These are phyloP conservation scores for Morpho deidamia DNA, from an alignment of 2,888 invertebrate genomes.

Conservation along the genomic window DNA sequence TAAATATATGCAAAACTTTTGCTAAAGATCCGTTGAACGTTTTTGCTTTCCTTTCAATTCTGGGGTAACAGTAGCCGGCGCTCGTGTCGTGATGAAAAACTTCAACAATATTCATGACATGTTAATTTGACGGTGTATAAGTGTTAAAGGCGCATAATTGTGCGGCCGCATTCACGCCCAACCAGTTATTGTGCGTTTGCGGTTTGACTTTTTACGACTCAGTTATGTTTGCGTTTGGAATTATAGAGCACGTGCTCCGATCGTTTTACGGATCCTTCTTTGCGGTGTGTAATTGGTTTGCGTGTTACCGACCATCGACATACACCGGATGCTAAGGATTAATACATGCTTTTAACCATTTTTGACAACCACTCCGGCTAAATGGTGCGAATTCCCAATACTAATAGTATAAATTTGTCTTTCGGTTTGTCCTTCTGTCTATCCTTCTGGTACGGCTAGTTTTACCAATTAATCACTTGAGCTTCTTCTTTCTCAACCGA, in stretches of 20 bases:
- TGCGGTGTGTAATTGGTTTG: not conserved
- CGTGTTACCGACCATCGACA: not conserved
- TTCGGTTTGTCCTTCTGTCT: no score
- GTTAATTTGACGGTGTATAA: constrained; percentile 64
- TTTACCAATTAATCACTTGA: no score
- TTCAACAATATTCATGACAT: constrained; percentile 73
- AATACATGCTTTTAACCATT: no score
- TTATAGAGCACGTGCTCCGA: constrained; percentile 7
- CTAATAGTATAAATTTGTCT: no score
- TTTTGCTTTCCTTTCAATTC: constrained; percentile 60
- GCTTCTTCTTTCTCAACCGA: no score
- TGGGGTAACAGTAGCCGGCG: constrained; percentile 52
- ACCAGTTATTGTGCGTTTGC: constrained; percentile 18
- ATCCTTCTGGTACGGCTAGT: no score
- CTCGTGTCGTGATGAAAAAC: constrained; percentile 58
- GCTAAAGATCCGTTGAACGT: constrained; percentile 53
- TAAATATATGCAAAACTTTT: constrained; percentile 63
- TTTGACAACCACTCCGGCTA: no score
- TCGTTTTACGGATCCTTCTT: not conserved
- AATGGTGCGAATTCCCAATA: no score
- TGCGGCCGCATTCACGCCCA: constrained; percentile 23
- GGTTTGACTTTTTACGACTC: constrained; percentile 17
- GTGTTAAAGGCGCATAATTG: constrained; percentile 66
- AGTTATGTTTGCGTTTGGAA: constrained; percentile 12
- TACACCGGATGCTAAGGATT: not conserved